These are phyloP conservation scores for Sphecodes monilicornis DNA, from an alignment of 2,888 invertebrate genomes.

Conservation along the genomic window DNA sequence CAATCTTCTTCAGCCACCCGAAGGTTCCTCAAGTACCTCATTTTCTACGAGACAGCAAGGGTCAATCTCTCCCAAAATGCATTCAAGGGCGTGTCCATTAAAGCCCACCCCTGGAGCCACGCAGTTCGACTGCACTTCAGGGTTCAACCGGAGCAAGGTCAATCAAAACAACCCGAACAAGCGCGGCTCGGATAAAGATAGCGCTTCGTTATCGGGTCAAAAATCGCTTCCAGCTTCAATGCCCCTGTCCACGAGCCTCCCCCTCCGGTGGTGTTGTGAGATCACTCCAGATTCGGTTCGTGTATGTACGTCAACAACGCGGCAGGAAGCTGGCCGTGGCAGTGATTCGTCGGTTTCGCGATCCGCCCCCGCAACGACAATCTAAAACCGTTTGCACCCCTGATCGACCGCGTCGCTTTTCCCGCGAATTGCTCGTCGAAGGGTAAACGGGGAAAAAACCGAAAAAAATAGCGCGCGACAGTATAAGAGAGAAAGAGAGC, in stretches of 20 bases:
- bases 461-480: neutral
- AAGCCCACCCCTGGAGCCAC: neutral
- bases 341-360: constrained; percentile 18
- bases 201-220: neutral
- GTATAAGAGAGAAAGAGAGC: neutral
- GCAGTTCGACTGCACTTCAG: neutral
- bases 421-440: neutral
- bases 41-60: neutral
- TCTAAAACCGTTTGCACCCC: neutral
- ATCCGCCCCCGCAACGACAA: constrained; percentile 12
- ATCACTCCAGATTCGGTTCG: neutral
- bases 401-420: constrained; percentile 2
- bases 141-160: neutral
- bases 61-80: neutral
- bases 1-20: too few relatives aligned
- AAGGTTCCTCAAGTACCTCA: too few relatives aligned
- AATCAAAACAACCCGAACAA: neutral
- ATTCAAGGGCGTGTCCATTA: neutral
- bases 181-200: neutral
- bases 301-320: constrained; percentile 6
- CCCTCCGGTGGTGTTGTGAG: neutral
- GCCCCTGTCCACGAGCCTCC: neutral
- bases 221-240: neutral
- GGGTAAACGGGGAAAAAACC: neutral
- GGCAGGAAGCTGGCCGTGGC: constrained; percentile 28